phyloP scores from a whole-genome alignment of 2,113 vertebrate species.

The Mesitornis unicolor region DNA sequence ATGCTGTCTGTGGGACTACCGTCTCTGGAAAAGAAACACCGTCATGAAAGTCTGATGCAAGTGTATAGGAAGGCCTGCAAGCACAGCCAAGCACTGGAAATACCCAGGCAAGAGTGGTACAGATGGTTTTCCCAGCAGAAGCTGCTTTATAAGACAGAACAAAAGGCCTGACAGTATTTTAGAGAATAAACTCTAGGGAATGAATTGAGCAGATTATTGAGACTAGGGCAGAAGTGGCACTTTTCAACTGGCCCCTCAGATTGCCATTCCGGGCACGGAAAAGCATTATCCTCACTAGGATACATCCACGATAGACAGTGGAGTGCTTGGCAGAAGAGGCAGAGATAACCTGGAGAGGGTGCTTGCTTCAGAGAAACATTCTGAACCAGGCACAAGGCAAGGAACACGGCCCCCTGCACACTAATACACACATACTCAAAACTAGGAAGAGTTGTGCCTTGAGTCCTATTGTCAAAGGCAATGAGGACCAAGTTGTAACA shows the following conservation, averaged over 20 bases:
- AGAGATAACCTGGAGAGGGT: not conserved
- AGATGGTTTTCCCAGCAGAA: not conserved
- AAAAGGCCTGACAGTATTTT: not conserved
- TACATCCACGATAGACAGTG: not conserved
- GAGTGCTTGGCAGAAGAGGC: not conserved
- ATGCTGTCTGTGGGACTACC: not conserved
- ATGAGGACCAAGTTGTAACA: not conserved
- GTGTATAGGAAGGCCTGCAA: not conserved
- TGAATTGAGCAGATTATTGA: rapidly evolving
- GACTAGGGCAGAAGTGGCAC: not conserved
- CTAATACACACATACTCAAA: not conserved
- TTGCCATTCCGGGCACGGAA: not conserved
- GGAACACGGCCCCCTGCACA: not conserved
- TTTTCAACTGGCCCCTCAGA: not conserved
- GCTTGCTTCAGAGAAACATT: not conserved
- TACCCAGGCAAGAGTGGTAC: not conserved
- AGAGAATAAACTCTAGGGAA: not conserved
- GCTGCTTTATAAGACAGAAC: not conserved
- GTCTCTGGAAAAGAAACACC: not conserved
- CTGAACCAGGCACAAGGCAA: not conserved
- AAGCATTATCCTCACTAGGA: not conserved
- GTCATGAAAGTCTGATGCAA: not conserved
- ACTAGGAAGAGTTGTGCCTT: not conserved
- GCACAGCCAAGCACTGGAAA: not conserved
- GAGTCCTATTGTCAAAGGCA: not conserved